Conservation (phyloP, 2,888 invertebrate species). For the Tachina grossa region DNA sequence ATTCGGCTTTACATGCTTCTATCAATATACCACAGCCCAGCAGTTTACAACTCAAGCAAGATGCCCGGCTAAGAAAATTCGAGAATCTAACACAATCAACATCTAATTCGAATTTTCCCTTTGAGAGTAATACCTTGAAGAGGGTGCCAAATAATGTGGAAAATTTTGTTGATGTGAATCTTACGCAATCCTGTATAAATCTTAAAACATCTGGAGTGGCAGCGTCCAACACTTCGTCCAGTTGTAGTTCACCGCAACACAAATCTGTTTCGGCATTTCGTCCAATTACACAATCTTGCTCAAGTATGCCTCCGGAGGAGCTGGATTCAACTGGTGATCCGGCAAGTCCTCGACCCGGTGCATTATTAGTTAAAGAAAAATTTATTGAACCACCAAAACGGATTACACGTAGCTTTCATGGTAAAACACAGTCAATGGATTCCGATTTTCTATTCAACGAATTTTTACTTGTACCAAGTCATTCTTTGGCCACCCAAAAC, state of each 20-base stretch:
- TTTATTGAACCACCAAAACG: slow-evolving; percentile 84
- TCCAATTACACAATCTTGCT: slow-evolving; percentile 57
- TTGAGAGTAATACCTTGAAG: slow-evolving; percentile 80
- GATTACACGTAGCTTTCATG: slow-evolving; percentile 82
- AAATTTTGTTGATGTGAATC: slow-evolving; percentile 75
- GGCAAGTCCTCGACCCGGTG: slow-evolving; percentile 79
- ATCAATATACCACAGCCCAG: slow-evolving; percentile 77
- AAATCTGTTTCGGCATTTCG: slow-evolving; percentile 58
- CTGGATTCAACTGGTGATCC: slow-evolving; percentile 64
- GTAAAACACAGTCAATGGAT: slow-evolving; percentile 81
- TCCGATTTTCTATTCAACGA: slow-evolving; percentile 80
- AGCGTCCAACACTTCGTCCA: slow-evolving; percentile 60
- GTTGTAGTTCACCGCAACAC: slow-evolving; percentile 74
- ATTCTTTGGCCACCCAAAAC: slow-evolving; percentile 71
- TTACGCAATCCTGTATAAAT: slow-evolving; percentile 80
- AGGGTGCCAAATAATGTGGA: slow-evolving; percentile 75
- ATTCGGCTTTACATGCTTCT: slow-evolving; percentile 75
- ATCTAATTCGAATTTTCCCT: slow-evolving; percentile 80
- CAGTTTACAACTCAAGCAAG: slow-evolving; percentile 77
- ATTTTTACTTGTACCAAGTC: slow-evolving; percentile 78
- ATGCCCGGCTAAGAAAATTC: slow-evolving; percentile 79
- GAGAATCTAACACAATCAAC: slow-evolving; percentile 80
- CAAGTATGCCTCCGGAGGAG: slow-evolving; percentile 45
- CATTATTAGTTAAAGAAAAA: slow-evolving; percentile 83
- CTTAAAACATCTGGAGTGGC: slow-evolving; percentile 75